These are phyloP conservation scores for Poecilia latipinna DNA, from an alignment of 2,113 vertebrate genomes.

Conservation along the genomic window DNA sequence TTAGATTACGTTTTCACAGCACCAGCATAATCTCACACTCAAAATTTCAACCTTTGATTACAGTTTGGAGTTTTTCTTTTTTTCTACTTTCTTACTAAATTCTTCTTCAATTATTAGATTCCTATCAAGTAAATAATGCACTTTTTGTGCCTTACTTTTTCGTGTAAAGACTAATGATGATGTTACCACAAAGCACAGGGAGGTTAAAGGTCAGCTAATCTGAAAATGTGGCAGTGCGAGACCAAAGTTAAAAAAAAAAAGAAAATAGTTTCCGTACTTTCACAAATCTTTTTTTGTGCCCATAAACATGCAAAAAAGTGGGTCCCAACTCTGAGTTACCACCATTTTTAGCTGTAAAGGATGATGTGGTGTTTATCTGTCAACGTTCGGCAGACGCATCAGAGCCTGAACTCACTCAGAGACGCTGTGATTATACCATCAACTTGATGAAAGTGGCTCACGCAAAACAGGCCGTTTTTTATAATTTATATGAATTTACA, in stretches of 20 bases:
- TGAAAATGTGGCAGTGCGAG: too few species aligned
- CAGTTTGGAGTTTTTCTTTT: background rate
- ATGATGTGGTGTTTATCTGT: background rate
- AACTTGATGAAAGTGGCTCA: background rate
- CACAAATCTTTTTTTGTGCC: background rate
- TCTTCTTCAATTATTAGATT: background rate
- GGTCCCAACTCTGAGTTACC: background rate
- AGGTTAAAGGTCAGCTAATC: too few species aligned
- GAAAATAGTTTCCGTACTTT: too few species aligned
- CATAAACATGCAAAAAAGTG: background rate
- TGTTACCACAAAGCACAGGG: background rate
- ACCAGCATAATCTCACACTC: background rate
- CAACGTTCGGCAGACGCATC: background rate
- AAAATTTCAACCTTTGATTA: background rate
- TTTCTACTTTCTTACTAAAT: too few species aligned
- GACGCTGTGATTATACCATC: too few species aligned
- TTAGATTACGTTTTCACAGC: background rate
- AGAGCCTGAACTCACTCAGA: background rate
- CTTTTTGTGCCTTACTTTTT: background rate
- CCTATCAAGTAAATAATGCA: background rate
- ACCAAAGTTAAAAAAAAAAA: too few species aligned
- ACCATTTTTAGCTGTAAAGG: background rate
- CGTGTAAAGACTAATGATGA: background rate
- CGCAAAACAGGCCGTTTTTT: too few species aligned
- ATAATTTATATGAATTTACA: too few species aligned